Conservation (phyloP, 2,888 invertebrate species). For the Periphyllus acericola region DNA sequence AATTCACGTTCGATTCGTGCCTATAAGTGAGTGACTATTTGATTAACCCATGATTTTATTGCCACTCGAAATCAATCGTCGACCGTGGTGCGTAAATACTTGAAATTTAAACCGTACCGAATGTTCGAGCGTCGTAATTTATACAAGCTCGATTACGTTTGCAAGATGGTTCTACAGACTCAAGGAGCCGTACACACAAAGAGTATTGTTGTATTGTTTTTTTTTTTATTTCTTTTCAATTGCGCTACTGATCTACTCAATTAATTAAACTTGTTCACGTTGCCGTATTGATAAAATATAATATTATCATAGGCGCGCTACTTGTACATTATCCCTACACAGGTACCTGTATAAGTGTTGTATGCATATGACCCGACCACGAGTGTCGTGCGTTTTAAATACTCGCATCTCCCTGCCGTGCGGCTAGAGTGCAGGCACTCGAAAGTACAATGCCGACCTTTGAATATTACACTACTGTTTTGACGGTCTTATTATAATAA, state of each 20-base stretch:
- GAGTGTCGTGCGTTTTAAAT: background rate
- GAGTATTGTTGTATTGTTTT: too few relatives aligned
- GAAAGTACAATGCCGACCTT: constrained; percentile 15
- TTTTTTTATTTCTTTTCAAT: too few relatives aligned
- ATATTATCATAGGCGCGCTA: background rate
- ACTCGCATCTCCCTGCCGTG: background rate
- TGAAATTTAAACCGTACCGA: too few relatives aligned
- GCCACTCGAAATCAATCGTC: too few relatives aligned
- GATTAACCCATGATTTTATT: too few relatives aligned
- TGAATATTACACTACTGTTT: constrained; percentile 9
- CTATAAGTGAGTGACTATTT: too few relatives aligned
- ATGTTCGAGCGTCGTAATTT: too few relatives aligned
- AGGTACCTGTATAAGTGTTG: background rate
- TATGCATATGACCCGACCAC: background rate
- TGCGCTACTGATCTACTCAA: background rate
- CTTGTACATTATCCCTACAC: background rate
- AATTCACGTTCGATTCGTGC: too few relatives aligned
- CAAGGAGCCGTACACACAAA: too few relatives aligned
- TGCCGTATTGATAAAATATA: background rate
- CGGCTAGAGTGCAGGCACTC: constrained; percentile 4
- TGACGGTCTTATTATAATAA: background rate
- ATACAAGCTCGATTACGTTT: too few relatives aligned
- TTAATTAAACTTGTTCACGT: background rate
- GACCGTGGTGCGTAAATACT: too few relatives aligned
- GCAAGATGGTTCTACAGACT: too few relatives aligned